Evolutionary conservation across 2,113 vertebrate genomes (phyloP).

Genomic region (Dasyprocta punctata): DNA sequence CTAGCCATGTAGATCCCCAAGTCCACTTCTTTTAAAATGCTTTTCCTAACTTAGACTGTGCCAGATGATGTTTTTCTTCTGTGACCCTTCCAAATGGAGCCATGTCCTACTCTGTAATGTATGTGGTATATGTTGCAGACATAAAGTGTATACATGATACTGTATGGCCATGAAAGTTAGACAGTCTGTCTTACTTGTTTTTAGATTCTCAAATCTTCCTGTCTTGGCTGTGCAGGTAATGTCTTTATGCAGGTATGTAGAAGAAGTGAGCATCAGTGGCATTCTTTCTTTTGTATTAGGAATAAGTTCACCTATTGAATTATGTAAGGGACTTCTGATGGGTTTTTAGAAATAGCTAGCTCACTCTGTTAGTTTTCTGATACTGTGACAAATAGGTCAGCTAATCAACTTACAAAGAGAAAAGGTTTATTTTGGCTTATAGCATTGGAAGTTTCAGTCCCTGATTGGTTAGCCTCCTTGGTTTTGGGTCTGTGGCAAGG

Average conservation of each 20-base stretch:
- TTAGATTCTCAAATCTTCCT: background rate
- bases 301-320: background rate
- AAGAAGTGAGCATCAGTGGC: background rate
- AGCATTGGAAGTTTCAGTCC: background rate
- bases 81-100: too few relatives aligned
- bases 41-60: background rate
- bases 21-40: background rate
- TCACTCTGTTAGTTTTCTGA: background rate
- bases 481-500: background rate
- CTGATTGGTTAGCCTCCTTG: background rate
- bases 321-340: background rate
- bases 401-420: background rate
- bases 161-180: fast-evolving
- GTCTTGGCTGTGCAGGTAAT: background rate
- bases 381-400: background rate
- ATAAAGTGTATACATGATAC: fast-evolving
- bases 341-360: background rate
- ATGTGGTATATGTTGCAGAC: fast-evolving
- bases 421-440: background rate
- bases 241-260: background rate
- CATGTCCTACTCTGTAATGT: background rate
- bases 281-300: background rate
- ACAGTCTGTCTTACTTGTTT: background rate
- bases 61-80: background rate
- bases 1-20: background rate